phyloP scores from a whole-genome alignment of 2,888 invertebrate genomes.

The Agonopterix heracliana region DNA sequence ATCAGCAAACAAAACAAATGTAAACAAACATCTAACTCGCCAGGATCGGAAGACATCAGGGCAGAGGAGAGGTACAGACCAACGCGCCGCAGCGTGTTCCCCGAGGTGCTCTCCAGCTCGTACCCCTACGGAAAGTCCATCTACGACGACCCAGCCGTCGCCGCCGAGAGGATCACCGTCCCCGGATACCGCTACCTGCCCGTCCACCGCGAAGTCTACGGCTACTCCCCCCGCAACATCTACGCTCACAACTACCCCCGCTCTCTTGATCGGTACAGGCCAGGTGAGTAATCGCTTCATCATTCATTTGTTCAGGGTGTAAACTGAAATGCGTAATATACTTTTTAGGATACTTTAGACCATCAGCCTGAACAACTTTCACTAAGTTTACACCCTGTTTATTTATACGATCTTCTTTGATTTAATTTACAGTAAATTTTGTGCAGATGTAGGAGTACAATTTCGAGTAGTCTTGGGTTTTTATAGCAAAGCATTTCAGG shows the following conservation, averaged over 20 bases:
- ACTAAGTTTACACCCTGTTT: too few species aligned
- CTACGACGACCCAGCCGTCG: constrained; percentile 88
- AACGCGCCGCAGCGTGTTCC: constrained; percentile 84
- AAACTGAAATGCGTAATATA: too few species aligned
- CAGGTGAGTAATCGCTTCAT: constrained; percentile 81
- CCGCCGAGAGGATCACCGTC: constrained; percentile 89
- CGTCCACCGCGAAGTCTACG: constrained; percentile 92
- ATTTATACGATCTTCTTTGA: too few species aligned
- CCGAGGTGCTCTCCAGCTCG: constrained; percentile 79
- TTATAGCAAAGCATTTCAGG: too few species aligned
- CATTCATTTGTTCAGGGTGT: too few species aligned
- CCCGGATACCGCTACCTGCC: constrained; percentile 94
- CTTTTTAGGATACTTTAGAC: too few species aligned
- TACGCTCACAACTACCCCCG: constrained; percentile 90
- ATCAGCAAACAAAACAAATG: not conserved
- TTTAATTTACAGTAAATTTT: too few species aligned
- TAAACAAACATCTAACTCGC: not conserved
- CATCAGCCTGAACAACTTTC: too few species aligned
- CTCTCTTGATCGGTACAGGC: constrained; percentile 85
- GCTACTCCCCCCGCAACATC: constrained; percentile 91
- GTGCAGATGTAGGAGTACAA: too few species aligned
- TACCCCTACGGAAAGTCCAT: constrained; percentile 91
- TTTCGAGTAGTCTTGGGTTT: too few species aligned
- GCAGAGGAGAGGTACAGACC: constrained; percentile 88
- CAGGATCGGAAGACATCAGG: constrained; percentile 94